Percentiles rank a stretch among this genome's conserved stretches.
phyloP scores from a whole-genome alignment of 2,797 vertebrate species.

The Clamator glandarius region DNA sequence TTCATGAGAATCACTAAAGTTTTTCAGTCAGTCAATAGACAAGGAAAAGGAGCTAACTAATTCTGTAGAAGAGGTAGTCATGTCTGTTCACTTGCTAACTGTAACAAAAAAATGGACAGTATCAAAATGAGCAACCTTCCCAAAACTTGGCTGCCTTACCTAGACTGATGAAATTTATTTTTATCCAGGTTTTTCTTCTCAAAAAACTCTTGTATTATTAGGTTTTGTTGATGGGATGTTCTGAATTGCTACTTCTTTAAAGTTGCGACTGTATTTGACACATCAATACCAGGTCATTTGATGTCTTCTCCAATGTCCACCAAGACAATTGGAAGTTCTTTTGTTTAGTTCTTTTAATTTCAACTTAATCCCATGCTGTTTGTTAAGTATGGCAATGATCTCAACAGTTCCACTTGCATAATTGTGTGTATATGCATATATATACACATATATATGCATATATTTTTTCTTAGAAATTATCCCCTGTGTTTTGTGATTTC shows the following conservation, averaged over 20 bases:
- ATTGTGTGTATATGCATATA: neutral
- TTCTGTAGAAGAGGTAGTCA: neutral
- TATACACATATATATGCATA: neutral
- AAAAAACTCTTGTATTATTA: slow-evolving; percentile 58
- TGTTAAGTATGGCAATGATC: slow-evolving; percentile 64
- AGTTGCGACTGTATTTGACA: slow-evolving; percentile 56
- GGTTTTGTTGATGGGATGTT: slow-evolving; percentile 58
- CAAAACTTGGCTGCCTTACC: neutral
- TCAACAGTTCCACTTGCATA: slow-evolving; percentile 30
- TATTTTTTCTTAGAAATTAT: slow-evolving; percentile 49
- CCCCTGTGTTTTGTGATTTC: slow-evolving; percentile 32
- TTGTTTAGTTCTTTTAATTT: slow-evolving; percentile 61
- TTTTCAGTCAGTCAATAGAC: neutral
- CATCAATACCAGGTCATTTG: slow-evolving; percentile 56
- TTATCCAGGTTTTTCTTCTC: slow-evolving; percentile 20
- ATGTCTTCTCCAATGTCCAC: slow-evolving; percentile 59
- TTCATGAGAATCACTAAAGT: neutral
- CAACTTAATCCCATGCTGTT: slow-evolving; percentile 64
- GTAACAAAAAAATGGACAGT: neutral
- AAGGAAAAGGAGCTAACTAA: neutral
- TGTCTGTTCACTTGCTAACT: neutral
- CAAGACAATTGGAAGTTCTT: slow-evolving; percentile 59
- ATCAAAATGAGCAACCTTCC: neutral
- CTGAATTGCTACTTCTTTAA: slow-evolving; percentile 61
- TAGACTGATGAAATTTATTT: neutral